A percentile compares a stretch with the other conserved stretches of the same genome.
Evolutionary conservation across 1,140 invertebrate species (phyloP).

Genomic region (Neelides sp.): DNA sequence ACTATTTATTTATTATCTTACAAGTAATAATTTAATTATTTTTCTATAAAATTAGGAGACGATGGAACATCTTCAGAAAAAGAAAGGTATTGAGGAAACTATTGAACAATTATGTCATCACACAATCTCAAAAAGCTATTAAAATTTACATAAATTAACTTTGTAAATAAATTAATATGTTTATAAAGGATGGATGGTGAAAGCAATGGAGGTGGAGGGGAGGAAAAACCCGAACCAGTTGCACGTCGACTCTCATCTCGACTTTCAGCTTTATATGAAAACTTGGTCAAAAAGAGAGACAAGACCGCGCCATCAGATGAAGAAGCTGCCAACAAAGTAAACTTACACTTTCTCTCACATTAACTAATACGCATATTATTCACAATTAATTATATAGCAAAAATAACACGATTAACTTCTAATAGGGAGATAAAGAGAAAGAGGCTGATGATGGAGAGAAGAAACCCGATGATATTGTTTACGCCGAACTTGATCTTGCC

Average conservation of each 20-base stretch:
- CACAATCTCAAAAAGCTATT: no score
- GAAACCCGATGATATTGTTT: slow-evolving; percentile 41
- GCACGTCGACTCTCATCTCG: slow-evolving; percentile 19
- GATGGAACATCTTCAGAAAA: slow-evolving; percentile 31
- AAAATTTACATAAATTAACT: no score
- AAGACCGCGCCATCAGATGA: slow-evolving; percentile 25
- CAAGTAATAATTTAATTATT: no score
- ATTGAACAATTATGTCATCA: background rate
- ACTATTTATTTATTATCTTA: no score
- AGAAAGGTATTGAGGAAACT: slow-evolving; percentile 28
- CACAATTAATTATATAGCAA: background rate
- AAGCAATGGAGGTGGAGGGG: slow-evolving; percentile 17
- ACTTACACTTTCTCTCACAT: background rate
- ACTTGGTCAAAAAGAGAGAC: slow-evolving; percentile 26
- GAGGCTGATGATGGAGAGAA: slow-evolving; percentile 15
- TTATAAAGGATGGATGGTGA: slow-evolving; percentile 26
- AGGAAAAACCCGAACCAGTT: slow-evolving; percentile 11
- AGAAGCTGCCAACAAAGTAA: slow-evolving; percentile 23
- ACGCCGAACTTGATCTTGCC: slow-evolving; percentile 46
- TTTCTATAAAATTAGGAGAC: no score
- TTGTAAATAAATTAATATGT: no score
- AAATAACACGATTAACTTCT: background rate
- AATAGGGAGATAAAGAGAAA: slow-evolving; percentile 16
- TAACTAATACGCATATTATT: background rate
- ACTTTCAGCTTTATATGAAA: slow-evolving; percentile 29